Evolutionary conservation across 2,888 invertebrate species (phyloP), one percentile per base, ranked within the genome.

Genomic region (Tetranychus truncatus): DNA sequence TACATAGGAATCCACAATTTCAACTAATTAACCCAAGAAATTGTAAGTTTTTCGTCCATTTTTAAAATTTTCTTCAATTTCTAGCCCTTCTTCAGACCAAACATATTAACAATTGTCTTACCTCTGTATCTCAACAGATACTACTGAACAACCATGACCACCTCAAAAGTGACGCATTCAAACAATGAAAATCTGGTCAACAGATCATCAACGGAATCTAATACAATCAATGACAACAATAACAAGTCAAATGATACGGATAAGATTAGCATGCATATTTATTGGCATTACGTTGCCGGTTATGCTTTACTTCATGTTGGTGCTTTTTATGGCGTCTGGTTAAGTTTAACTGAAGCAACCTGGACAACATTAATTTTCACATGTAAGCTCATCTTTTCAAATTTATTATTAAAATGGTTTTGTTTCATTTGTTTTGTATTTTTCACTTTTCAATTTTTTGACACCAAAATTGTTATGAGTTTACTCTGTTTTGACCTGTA

Each of bases 301-400:
- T 69, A 69, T 69, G 20, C 34, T 11, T 11, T 20, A 7, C 20
- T 69, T 24, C 69, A 69, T 69, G 69, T 69, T 11, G 20, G 20
- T 20, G 69, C 69, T 69, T 20, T 69, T 20, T 69, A 69, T 69
- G 69, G 69, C 11, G 11, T 69, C 21, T 69, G 69, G 69, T 20
- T 69, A 69, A 24, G 21, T 24, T 21, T 69, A 24, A 69, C 69
- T 11, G 20, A 69, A 24, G 69, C 69, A 20, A 20, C 69, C 11
- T 69, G 69, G 69, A 69, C 7, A 24, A 69, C 69, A 24, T 24
- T 69, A 20, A 20, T 69, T 24, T 69, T 69, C 34, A 69, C 69
- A 18, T 69, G 69, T 69, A 69, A 69, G 69, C 20, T 69, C n/a
- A 69, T 69, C 20, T 20, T 20, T 69, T 2, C n/a, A 11, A 69